Base-by-base conservation (phyloP, 2,888 invertebrate species). In the Ecliptopera silaceata region DNA sequence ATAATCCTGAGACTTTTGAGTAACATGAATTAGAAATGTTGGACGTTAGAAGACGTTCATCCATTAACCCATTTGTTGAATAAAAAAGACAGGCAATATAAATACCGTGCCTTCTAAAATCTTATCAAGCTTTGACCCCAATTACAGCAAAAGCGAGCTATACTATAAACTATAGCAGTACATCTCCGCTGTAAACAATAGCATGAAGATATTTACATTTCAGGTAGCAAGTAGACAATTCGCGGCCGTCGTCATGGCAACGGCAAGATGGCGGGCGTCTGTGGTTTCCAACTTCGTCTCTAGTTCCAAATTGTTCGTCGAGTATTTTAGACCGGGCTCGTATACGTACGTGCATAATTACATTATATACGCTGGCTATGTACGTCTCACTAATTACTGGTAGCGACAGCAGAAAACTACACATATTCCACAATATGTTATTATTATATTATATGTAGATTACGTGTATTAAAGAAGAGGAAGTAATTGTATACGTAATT, bases 251-350 rank as follows among this genome's bases (percentile, higher is more conserved):
- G 78, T 83, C 79, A 86, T 82, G 77, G 82, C 77, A 72, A 91
- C 88, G 79, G 75, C 86, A 89, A 90, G 80, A 91, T 90, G 91
- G 90, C 86, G 79, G 84, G 68, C 83, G 88, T 84, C 87, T 87
- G 82, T 82, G 89, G 89, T 89, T 87, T 78, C 83, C 80, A 89
- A 88, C 83, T 90, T 87, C 80, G 84, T 77, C 78, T 86, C 85
- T 85, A 88, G 88, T 88, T 88, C 88, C 87, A 89, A 89, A 91
- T 90, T 90, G 89, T 90, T 88, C 82, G 75, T 64, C 69, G 78
- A 78, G 86, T 88, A 84, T 87, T 88, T 84, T 83, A 86, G 88
- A 84, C 82, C 84, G 74, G 68, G 71, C 70, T 68, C 77, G 80
- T 84, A 83, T 84, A 85, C 77, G 82, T 81, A 77, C 78, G 83